These are phyloP conservation scores for Drosophila colorata DNA, from an alignment of 2,888 invertebrate genomes.

Conservation along the genomic window DNA sequence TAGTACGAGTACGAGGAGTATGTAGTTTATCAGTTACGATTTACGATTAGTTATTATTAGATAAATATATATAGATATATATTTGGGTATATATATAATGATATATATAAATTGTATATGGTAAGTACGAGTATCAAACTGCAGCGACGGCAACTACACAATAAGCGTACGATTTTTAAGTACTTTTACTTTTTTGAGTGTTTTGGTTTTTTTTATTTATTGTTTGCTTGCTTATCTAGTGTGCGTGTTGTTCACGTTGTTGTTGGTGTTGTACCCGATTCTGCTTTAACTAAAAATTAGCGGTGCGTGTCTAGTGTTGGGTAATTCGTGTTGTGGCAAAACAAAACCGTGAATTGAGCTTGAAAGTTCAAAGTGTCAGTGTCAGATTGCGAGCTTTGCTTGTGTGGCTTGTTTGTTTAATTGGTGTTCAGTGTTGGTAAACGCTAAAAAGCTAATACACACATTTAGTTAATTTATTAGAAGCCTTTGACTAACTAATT, in stretches of 20 bases:
- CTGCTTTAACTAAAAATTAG: slow-evolving; percentile 5
- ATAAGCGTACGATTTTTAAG: slow-evolving; percentile 64
- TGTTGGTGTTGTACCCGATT: slow-evolving; percentile 20
- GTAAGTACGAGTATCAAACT: slow-evolving; percentile 56
- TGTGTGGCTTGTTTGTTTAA: slow-evolving; percentile 21
- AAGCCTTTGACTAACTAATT: slow-evolving; percentile 65
- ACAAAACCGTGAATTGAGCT: slow-evolving; percentile 16
- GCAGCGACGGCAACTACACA: slow-evolving; percentile 77
- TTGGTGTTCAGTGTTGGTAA: slow-evolving; percentile 52
- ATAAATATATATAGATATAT: slow-evolving; percentile 38
- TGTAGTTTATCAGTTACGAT: slow-evolving; percentile 46
- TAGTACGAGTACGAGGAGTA: slow-evolving; percentile 24
- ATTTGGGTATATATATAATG: slow-evolving; percentile 18
- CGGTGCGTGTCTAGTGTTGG: slow-evolving; percentile 10
- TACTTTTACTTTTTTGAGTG: slow-evolving; percentile 17
- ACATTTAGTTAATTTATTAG: slow-evolving; percentile 74
- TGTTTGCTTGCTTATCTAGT: slow-evolving; percentile 12
- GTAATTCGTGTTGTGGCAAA: slow-evolving; percentile 11
- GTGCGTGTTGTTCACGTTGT: slow-evolving; percentile 26
- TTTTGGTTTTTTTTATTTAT: slow-evolving; percentile 4
- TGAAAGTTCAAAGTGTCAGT: slow-evolving; percentile 4
- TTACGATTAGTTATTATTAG: slow-evolving; percentile 32
- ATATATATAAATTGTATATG: slow-evolving; percentile 53
- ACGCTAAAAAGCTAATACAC: slow-evolving; percentile 80
- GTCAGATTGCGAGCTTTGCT: slow-evolving; percentile 7